Base-by-base conservation (phyloP, 2,888 invertebrate genomes). In the Euspilapteryx auroguttella region DNA sequence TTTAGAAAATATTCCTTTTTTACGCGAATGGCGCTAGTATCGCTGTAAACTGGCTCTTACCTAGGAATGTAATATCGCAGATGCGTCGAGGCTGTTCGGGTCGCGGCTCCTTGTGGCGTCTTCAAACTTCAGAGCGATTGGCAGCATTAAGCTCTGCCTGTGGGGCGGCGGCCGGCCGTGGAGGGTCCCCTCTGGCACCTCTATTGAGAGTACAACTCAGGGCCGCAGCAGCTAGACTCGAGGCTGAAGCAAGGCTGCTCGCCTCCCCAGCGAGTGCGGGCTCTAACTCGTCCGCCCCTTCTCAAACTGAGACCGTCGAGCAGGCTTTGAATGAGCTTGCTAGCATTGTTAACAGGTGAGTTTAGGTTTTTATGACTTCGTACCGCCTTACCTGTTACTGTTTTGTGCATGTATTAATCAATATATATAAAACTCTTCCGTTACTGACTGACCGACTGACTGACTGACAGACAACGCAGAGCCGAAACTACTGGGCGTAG, bases 131-230 rank as follows among this genome's bases (percentile, higher is more conserved):
- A 21, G 73, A 71, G 53, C 61, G 69, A 22, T 50, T 90, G 27
- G 87, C 90, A 41, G 79, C 87, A 38, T 79, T 95, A 44, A 89
- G 92, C 48, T 83, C 85, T 12, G 85, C 87, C 38, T 94, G 94
- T 64, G 82, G 86, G 44, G 85, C 86, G 40, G 91, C 89, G 47
- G 94, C 83, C 90, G 23, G 86, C 89, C 49, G 58, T 4, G 41
- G 87, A 88, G n/a, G n/a, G n/a, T n/a, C n/a, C n/a, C n/a, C n/a
- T n/a, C 44, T 35, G 89, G 87, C 46, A 87, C 89, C 3, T 91
- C 92, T 45, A 80, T 80, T 33, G 75, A 81, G 31, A 86, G 92
- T 94, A 91, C 63, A 89, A 45, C 88, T 92, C 51, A 83, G 91
- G 10, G 89, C 89, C 55, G 58, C 55, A 38, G 47, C 50, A 42